phyloP scores from a whole-genome alignment of 1,140 invertebrate species.

The Euborellia annulipes region DNA sequence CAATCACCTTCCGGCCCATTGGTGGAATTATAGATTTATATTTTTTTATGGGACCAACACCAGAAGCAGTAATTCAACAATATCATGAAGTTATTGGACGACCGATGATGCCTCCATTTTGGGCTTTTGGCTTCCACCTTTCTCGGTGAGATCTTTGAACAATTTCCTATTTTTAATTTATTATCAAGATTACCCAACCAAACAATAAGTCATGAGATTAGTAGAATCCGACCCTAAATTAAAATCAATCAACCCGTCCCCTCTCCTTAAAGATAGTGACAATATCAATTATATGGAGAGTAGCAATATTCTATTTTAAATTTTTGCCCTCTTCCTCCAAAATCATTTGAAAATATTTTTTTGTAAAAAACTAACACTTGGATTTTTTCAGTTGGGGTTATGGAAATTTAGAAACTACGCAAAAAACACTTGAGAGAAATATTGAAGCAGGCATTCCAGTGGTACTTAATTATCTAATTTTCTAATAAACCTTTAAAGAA shows the following conservation, averaged over 20 bases:
- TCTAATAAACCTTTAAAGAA: background rate
- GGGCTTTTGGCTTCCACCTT: conserved; percentile 75
- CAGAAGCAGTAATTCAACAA: conserved; percentile 52
- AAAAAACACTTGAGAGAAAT: background rate
- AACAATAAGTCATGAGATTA: too few species aligned
- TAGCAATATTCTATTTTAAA: too few species aligned
- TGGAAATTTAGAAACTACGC: background rate
- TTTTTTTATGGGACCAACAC: conserved; percentile 54
- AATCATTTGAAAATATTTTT: too few species aligned
- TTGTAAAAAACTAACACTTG: too few species aligned
- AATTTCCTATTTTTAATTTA: background rate
- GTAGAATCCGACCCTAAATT: too few species aligned
- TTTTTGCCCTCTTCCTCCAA: too few species aligned
- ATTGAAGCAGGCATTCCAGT: background rate
- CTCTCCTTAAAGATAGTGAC: too few species aligned
- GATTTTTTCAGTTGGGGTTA: too few species aligned
- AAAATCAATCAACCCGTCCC: too few species aligned
- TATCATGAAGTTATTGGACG: conserved; percentile 59
- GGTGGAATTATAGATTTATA: conserved; percentile 66
- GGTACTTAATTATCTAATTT: too few species aligned
- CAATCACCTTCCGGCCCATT: conserved; percentile 55
- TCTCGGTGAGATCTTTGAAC: conserved; percentile 43
- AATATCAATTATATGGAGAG: too few species aligned
- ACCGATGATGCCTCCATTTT: conserved; percentile 72
- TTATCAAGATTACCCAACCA: too few species aligned